Evolutionary conservation across 2,113 vertebrate genomes (phyloP), one percentile per base, ranked within the genome.

Genomic region (Passerina amoena): DNA sequence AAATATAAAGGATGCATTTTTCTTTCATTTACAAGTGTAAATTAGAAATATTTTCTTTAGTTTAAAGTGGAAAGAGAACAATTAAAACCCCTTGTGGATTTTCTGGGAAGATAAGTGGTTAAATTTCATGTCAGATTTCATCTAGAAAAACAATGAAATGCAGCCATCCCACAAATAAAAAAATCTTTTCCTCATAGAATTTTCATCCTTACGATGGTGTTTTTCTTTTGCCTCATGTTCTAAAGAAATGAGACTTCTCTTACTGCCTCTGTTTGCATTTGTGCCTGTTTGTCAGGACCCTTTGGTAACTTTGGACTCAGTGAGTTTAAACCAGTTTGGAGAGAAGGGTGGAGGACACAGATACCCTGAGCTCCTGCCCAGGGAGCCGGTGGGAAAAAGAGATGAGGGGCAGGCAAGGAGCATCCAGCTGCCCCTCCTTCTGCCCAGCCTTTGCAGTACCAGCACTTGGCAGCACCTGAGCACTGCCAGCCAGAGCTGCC

Each of bases 371-470:
- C 56, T 83, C 6, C 18, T 31, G 16, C 24, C 22, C 37, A 8
- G 71, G 24, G 17, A 56, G 31, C 27, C 0, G 0, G 28, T 21
- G n/a, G 38, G 48, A 80, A 57, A 24, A 66, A 53, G 38, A 48
- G 57, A 17, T 15, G 63, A 50, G 63, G 28, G 48, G 17, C 14
- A 17, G 48, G 21, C 63, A 72, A 27, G 66, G 48, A 69, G 33
- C 1, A 1, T 30, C 45, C 20, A 2, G 6, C 42, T 2, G 5
- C n/a, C 27, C 33, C 38, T 54, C 5, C 0, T 45, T 33, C 60
- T 70, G 70, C 50, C 66, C 77, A 18, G 57, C 40, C 42, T 51
- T 31, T 14, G 3, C 60, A 79, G 54, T 3, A 44, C 25, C 66
- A 37, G 59, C 2, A 1, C 14, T 19, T 4, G 5, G 48, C 4